Conservation (phyloP, 2,888 invertebrate species). For the Carcina quercana region DNA sequence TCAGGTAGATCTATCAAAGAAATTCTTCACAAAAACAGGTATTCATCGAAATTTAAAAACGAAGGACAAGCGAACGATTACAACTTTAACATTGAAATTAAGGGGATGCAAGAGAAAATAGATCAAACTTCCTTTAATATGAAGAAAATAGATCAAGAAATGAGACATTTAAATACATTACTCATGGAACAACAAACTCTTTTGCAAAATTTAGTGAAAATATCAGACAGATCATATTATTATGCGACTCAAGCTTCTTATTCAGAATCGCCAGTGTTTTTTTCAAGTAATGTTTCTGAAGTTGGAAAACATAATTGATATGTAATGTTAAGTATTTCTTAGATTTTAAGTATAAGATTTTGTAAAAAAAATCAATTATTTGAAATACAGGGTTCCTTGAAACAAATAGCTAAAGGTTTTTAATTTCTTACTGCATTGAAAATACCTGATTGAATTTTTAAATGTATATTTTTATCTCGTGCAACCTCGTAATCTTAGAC, state of each 20-base stretch:
- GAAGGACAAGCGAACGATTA: slow-evolving; percentile 57
- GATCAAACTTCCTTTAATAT: slow-evolving; percentile 82
- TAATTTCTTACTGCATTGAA: no score
- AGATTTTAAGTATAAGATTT: no score
- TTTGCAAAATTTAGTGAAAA: slow-evolving; percentile 48
- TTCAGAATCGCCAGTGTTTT: slow-evolving; percentile 51
- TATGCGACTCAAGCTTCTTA: slow-evolving; percentile 31
- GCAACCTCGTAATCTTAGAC: no score
- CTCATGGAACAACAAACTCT: slow-evolving; percentile 56
- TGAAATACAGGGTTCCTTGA: no score
- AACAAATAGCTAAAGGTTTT: no score
- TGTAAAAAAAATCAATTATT: no score
- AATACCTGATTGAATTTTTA: no score
- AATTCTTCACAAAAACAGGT: slow-evolving; percentile 72
- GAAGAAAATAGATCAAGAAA: slow-evolving; percentile 79
- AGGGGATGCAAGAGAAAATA: slow-evolving; percentile 78
- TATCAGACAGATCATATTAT: slow-evolving; percentile 28
- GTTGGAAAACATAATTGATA: slow-evolving; percentile 21
- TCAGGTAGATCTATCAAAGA: slow-evolving; percentile 78
- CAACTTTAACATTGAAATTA: slow-evolving; percentile 72
- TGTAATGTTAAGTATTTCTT: no score
- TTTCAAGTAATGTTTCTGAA: slow-evolving; percentile 34
- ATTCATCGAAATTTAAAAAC: slow-evolving; percentile 77
- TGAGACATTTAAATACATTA: slow-evolving; percentile 77
- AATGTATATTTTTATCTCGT: no score